These are phyloP conservation scores for Aviceda subcristata DNA, from an alignment of 2,113 vertebrate species.

Conservation along the genomic window DNA sequence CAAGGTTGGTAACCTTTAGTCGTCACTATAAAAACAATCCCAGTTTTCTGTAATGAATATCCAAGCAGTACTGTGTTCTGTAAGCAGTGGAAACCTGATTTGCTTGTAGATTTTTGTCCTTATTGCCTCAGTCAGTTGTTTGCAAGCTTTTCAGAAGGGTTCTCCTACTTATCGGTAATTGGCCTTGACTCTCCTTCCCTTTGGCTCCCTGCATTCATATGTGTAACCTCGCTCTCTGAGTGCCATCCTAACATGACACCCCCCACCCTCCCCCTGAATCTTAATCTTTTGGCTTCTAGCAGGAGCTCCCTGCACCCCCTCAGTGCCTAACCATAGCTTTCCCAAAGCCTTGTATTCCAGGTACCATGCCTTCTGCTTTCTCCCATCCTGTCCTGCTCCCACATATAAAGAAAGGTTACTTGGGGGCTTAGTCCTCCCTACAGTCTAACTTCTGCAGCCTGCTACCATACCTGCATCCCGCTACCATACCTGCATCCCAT, in stretches of 20 bases:
- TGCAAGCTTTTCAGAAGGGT: background rate
- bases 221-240: background rate
- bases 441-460: background rate
- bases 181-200: background rate
- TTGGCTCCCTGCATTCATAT: background rate
- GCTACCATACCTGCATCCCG: background rate
- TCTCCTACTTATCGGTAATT: background rate
- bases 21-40: background rate
- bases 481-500: background rate
- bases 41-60: background rate
- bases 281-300: background rate
- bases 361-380: background rate
- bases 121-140: background rate
- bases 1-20: background rate
- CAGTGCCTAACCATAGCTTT: background rate
- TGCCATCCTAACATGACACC: background rate
- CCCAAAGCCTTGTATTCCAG: background rate
- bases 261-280: background rate
- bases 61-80: background rate
- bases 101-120: background rate
- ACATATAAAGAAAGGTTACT: background rate
- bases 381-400: background rate
- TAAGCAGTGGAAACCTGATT: background rate
- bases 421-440: background rate
- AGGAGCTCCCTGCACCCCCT: background rate